Evolutionary conservation across 1,140 invertebrate genomes (phyloP).

Genomic region (Cotesia chilonis): DNA sequence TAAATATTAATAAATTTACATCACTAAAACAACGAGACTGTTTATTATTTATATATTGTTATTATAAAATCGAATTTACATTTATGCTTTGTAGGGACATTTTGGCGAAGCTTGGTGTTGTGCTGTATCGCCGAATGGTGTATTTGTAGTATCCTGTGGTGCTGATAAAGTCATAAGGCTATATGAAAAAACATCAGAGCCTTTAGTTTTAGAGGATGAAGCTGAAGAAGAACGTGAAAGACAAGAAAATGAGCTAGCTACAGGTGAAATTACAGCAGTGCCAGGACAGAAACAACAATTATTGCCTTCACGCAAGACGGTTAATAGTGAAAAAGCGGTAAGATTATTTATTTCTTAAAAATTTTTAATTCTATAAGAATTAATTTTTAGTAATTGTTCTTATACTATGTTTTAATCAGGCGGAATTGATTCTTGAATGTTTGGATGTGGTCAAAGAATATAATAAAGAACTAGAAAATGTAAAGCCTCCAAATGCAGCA

Average conservation of each 20-base stretch:
- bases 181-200: constrained; percentile 88
- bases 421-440: constrained; percentile 89
- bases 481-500: constrained; percentile 51
- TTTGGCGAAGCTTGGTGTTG: constrained; percentile 80
- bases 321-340: constrained; percentile 90
- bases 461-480: constrained; percentile 65
- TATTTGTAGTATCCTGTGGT: constrained; percentile 83
- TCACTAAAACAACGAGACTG: neutral
- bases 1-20: no score
- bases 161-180: constrained; percentile 89
- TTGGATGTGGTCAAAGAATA: constrained; percentile 81
- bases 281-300: constrained; percentile 77
- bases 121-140: constrained; percentile 82
- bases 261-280: constrained; percentile 74
- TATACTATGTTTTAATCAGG: constrained; percentile 66
- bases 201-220: constrained; percentile 91
- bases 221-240: constrained; percentile 84
- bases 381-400: constrained; percentile 27
- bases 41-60: constrained; percentile 20
- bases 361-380: neutral
- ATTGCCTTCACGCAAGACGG: constrained; percentile 88
- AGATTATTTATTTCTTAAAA: constrained; percentile 52
- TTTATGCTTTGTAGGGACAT: constrained; percentile 71
- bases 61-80: neutral
- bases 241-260: constrained; percentile 76